Conservation (phyloP, 2,113 vertebrate species). For the Acinonyx jubatus region DNA sequence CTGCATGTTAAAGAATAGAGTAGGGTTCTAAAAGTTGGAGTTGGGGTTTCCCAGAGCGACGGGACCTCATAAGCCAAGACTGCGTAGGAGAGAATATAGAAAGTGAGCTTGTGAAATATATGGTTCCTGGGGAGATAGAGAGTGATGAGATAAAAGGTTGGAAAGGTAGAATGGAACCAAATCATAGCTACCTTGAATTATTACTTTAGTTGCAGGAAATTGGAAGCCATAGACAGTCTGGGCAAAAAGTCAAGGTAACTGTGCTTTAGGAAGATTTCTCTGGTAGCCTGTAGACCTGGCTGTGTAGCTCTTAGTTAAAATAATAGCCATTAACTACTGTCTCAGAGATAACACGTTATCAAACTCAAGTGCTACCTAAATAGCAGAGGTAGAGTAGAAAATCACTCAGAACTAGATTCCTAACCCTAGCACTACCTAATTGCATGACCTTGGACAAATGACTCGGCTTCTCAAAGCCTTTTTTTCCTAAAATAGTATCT, state of each 20-base stretch:
- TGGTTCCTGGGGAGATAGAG: background rate
- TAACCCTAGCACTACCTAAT: background rate
- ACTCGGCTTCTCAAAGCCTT: background rate
- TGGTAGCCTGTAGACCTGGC: background rate
- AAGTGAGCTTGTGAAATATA: background rate
- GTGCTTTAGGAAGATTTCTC: background rate
- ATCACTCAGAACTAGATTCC: background rate
- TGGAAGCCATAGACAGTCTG: background rate
- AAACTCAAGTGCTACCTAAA: slow-evolving; percentile 1
- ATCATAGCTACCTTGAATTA: background rate
- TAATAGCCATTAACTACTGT: background rate
- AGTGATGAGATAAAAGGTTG: background rate
- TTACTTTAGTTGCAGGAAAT: background rate
- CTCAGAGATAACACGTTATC: background rate
- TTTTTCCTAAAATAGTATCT: background rate
- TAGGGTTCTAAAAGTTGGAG: background rate
- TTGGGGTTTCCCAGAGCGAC: background rate
- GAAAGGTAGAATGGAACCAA: background rate
- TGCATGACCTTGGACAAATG: background rate
- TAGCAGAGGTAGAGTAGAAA: background rate
- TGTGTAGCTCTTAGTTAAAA: background rate
- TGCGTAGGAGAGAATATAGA: background rate
- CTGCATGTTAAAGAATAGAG: background rate
- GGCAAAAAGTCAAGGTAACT: background rate
- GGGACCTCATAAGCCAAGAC: background rate